Evolutionary conservation across 2,113 vertebrate genomes (phyloP), one percentile per base, ranked within the genome.

Genomic region (Procapra przewalskii): DNA sequence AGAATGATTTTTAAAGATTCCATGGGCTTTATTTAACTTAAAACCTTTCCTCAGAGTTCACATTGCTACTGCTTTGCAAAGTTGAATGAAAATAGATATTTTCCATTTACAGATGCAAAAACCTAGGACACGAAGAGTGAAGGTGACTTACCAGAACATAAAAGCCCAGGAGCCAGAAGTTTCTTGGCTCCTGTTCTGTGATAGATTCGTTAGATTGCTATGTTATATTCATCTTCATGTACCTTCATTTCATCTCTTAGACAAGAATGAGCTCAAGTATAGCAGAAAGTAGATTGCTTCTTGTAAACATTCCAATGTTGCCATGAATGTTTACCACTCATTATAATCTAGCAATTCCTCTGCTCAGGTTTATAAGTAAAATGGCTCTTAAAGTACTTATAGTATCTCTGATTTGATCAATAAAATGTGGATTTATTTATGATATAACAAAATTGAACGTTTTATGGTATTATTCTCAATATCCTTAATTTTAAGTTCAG

Each of bases 391-490:
- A 94, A 45, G 93, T 96, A 91, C 75, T 96, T 57, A 45, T 64
- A 91, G 36, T 86, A 87, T 77, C 94, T 98, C 62, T 93, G 59
- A 96, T 96, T 96, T 91, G 67, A 71, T 91, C 80, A 84, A 59
- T 95, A 96, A 97, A 93, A 90, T 92, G 29, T 94, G 50, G 27
- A 82, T 60, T 94, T 89, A 92, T 90, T 97, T 94, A 95, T 93
- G 43, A 57, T 86, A 84, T 83, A 93, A 75, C 19, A 94, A 95
- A 81, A 77, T 57, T 82, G 54, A 62, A 90, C 62, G 27, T 84
- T 96, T 91, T 54, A 83, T 55, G 43, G 6, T 75, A 62, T 82
- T 81, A 36, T 88, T 21, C 29, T 80, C 79, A 12, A 40, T 75
- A 40, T 75, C 19, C 45, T 81, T 77, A 87, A 71, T 95, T 97